Evolutionary conservation across 2,113 vertebrate species (phyloP).

Genomic region (Rhinolophus ferrumequinum): DNA sequence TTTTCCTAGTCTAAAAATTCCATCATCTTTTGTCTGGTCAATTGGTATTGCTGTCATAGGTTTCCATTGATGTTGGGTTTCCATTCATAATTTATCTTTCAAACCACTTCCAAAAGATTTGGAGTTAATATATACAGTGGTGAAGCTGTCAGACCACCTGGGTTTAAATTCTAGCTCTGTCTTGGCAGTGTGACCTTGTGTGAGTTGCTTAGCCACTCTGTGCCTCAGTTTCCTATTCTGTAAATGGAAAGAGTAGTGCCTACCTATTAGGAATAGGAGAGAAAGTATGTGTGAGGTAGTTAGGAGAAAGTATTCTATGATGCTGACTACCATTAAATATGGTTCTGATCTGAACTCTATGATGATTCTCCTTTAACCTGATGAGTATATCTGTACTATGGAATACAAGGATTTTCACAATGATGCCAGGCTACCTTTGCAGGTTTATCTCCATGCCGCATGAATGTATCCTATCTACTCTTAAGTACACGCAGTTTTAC

Average conservation of each 20-base stretch:
- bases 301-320: not conserved
- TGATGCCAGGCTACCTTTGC: not conserved
- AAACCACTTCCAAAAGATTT: not conserved
- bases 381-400: not conserved
- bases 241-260: not conserved
- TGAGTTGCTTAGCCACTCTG: not conserved
- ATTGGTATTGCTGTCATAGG: not conserved
- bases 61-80: not conserved
- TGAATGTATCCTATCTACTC: not conserved
- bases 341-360: not conserved
- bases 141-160: not conserved
- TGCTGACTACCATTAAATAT: not conserved
- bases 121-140: not conserved
- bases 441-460: not conserved
- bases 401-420: not conserved
- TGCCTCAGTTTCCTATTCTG: not conserved
- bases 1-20: not conserved
- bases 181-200: not conserved
- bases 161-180: not conserved
- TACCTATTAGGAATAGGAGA: not conserved
- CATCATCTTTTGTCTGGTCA: not conserved
- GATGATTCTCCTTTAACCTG: not conserved
- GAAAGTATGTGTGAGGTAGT: not conserved
- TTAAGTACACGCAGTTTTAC: not conserved
- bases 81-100: not conserved